Base-by-base conservation (phyloP, 2,888 invertebrate species). In the Caenorhabditis afra region DNA sequence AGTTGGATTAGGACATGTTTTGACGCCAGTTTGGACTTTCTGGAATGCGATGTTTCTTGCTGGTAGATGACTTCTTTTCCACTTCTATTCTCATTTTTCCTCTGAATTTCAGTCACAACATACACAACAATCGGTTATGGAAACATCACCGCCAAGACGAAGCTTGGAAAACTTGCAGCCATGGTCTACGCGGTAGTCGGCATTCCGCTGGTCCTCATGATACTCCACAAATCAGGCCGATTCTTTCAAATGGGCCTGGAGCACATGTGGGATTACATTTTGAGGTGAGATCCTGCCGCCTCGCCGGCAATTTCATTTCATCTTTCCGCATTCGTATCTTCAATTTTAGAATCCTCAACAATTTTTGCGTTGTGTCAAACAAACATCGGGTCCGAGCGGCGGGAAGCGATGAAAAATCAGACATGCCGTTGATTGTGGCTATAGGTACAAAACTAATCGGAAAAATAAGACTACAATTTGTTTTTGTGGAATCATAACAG, bases 101-200 rank as follows among this genome's bases (percentile, higher is more conserved):
- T n/a, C n/a, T n/a, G n/a, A n/a, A n/a, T 78, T 79, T 29, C 44
- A 83, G 86, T 86, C 5, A 89, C 89, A 5, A 89, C 89, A 3
- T 89, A 89, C 65, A 90, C 89, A 0, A 89, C 89, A 14, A 89
- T 90, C 55, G 89, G 89, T 1, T 89, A 89, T 57, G 89, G 89
- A 11, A 90, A 89, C 73, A 87, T 89, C 50, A 85, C 87, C 10
- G 87, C 89, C 3, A 88, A 88, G 62, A 86, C 85, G 23, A 84
- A 81, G 45, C 53, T 88, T 14, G 89, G 89, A n/a, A 85, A 87
- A 59, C 53, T 90, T 50, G 88, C 87, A 0, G 89, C 87, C 8
- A 90, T 89, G 88, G 82, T 89, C 49, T 90, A 90, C 67, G 89
- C 90, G 4, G 85, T 88, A 5, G 82, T 89, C 8, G 90, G 90